Percentiles rank a stretch among this genome's conserved stretches.
phyloP scores from a whole-genome alignment of 2,113 vertebrate species.

The Trematomus loennbergii region DNA sequence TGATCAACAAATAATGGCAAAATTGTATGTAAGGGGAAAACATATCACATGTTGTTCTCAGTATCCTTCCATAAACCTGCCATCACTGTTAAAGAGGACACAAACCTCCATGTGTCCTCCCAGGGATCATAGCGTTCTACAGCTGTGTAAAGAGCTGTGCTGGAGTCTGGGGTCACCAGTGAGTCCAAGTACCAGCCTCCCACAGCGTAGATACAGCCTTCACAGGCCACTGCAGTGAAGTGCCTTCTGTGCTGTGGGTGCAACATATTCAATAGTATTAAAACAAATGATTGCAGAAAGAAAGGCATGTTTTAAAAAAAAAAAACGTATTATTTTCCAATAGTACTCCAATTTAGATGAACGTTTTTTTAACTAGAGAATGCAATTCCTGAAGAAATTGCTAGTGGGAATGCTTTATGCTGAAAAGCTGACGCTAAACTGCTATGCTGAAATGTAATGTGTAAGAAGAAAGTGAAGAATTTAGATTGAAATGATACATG shows the following conservation, averaged over 20 bases:
- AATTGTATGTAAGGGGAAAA: background rate
- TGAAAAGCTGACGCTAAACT: too few relatives aligned
- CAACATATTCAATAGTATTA: conserved; percentile 39
- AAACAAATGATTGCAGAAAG: background rate
- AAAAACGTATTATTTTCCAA: too few relatives aligned
- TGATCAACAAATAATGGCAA: background rate
- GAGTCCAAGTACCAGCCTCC: conserved; percentile 87
- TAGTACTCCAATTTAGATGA: too few relatives aligned
- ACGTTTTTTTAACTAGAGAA: too few relatives aligned
- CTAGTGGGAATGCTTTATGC: too few relatives aligned
- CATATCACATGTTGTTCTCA: background rate
- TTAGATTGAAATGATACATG: too few relatives aligned
- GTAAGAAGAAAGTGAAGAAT: too few relatives aligned
- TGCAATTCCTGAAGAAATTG: too few relatives aligned
- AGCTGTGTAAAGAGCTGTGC: conserved; percentile 82
- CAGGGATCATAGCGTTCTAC: conserved; percentile 86
- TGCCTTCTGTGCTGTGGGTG: conserved; percentile 81
- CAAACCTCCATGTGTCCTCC: conserved; percentile 79
- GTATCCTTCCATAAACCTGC: background rate
- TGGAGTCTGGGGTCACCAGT: conserved; percentile 82
- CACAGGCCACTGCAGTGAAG: conserved; percentile 85
- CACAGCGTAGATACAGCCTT: conserved; percentile 81
- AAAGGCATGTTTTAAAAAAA: background rate
- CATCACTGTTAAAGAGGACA: conserved; percentile 5
- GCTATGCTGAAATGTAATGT: too few relatives aligned